Evolutionary conservation across 2,888 invertebrate species (phyloP).

Genomic region (Lasius platythorax): DNA sequence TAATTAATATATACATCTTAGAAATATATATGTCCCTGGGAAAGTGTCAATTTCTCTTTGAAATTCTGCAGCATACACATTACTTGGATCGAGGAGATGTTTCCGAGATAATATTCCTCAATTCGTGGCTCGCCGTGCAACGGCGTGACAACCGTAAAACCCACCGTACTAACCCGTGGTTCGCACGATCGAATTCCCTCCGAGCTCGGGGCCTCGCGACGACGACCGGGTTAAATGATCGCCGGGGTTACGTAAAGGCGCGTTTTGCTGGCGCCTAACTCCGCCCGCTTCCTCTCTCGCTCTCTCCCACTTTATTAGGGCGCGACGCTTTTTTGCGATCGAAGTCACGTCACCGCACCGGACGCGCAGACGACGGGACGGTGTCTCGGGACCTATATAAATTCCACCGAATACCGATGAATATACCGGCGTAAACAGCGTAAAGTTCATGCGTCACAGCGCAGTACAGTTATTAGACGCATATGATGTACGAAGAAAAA

Average conservation of each 20-base stretch:
- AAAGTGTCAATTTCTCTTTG: not conserved
- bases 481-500: not conserved
- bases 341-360: constrained; percentile 61
- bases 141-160: not conserved
- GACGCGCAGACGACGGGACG: constrained; percentile 32
- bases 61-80: not conserved
- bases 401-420: constrained; percentile 8
- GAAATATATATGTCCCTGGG: not conserved
- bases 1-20: not conserved
- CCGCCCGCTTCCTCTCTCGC: constrained; percentile 61
- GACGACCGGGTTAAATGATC: constrained; percentile 76
- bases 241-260: constrained; percentile 80
- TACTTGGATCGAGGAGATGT: not conserved
- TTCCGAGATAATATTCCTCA: not conserved
- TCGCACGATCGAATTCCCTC: constrained; percentile 58
- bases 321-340: constrained; percentile 71
- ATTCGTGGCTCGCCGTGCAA: no score
- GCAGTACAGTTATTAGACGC: not conserved
- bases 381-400: constrained; percentile 18
- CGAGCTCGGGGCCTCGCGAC: constrained; percentile 14
- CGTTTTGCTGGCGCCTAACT: constrained; percentile 79
- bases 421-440: not conserved
- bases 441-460: not conserved
- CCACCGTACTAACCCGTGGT: constrained; percentile 8
- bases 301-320: constrained; percentile 54